Evolutionary conservation across 2,888 invertebrate genomes (phyloP), one percentile per base, ranked within the genome.

Genomic region (Altica lythri): DNA sequence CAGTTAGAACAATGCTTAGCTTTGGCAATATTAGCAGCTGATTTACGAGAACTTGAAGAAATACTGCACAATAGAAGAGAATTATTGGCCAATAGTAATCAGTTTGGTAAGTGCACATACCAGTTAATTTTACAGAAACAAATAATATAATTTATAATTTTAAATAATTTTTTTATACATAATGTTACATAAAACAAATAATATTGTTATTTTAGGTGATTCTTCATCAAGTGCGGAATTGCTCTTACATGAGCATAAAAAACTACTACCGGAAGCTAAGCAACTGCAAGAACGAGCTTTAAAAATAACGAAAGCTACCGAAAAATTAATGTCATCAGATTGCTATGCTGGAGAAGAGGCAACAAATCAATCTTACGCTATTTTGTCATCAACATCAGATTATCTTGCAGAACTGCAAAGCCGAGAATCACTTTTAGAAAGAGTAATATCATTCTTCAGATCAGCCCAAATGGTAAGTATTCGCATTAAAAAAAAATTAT

Each of bases 1-100:
- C 86, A 89, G 70, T 78, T 92, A 65, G 90, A 91, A 69, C 90
- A 91, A 73, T 88, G 89, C 66, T 77, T 90, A 55, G 88, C 88
- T 27, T 76, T 90, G 52, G 86, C 88, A 40, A 77, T 89, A 64
- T 77, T 91, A 27, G 88, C 89, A 42, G 82, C 83, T 38, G 91
- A 90, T 72, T 78, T 91, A 44, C 78, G 83, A 40, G 82, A 84
- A 60, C 74, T 89, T 19, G 85, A 87, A 67, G 79, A 83, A 13
- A 77, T 80, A 35, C 72, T 88, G 12, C 77, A 77, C 48, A 79
- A 80, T 48, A 78, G 83, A 60, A 79, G 81, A 45, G 79, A 81
- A 34, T 76, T 83, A 10, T 73, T 85, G 32, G 73, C 79, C 18
- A 81, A 81, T 54, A 81, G 82, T 58, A 81, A 84, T 65, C 80